Evolutionary conservation across 2,113 vertebrate genomes (phyloP).

Genomic region (Oreocharis arfaki): DNA sequence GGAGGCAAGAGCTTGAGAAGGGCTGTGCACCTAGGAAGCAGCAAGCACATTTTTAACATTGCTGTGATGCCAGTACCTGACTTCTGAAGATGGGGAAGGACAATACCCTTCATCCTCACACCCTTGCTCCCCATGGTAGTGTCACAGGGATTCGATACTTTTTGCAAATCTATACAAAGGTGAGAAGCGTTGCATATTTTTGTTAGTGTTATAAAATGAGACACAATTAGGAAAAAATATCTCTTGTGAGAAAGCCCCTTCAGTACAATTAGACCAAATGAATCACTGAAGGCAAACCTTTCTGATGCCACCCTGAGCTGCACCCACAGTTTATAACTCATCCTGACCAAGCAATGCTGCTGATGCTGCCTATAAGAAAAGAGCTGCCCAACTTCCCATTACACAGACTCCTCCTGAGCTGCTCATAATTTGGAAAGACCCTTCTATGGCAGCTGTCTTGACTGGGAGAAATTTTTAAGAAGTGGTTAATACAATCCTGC

Average conservation of each 20-base stretch:
- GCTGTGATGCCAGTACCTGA: neutral
- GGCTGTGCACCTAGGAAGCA: neutral
- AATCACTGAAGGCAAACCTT: neutral
- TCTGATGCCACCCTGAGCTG: neutral
- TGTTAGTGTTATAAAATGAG: neutral
- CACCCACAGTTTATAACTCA: neutral
- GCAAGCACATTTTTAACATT: neutral
- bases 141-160: neutral
- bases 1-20: neutral
- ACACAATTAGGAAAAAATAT: neutral
- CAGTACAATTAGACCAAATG: neutral
- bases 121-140: neutral
- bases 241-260: neutral
- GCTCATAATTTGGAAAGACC: neutral
- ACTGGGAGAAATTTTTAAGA: neutral
- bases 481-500: neutral
- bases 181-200: neutral
- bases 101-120: neutral
- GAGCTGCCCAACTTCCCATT: neutral
- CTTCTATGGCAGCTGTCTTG: neutral
- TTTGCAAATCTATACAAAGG: neutral
- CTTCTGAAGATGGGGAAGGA: neutral
- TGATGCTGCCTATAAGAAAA: neutral
- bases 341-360: neutral
- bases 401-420: neutral